phyloP scores from a whole-genome alignment of 2,113 vertebrate species.

The Lynx canadensis region DNA sequence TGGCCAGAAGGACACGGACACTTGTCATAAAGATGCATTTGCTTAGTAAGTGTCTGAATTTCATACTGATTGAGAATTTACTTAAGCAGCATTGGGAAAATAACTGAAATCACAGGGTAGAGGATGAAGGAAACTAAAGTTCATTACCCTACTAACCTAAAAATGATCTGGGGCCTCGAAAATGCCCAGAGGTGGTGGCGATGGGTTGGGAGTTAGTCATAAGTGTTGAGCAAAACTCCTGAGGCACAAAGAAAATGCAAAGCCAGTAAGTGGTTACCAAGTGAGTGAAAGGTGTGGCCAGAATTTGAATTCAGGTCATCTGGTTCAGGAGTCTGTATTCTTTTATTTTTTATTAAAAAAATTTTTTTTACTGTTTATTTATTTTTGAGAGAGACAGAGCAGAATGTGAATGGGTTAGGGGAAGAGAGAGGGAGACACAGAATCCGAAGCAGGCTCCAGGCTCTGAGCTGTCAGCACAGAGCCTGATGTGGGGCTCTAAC shows the following conservation, averaged over 20 bases:
- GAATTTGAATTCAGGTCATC: not conserved
- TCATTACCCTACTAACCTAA: not conserved
- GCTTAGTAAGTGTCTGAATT: not conserved
- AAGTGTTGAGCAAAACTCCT: not conserved
- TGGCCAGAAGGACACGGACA: not conserved
- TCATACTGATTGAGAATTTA: not conserved
- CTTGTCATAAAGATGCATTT: not conserved
- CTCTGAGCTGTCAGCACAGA: too few species aligned
- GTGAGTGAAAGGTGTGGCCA: not conserved
- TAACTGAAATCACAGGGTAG: not conserved
- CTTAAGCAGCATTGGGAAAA: not conserved
- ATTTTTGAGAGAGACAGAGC: too few species aligned
- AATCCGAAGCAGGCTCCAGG: too few species aligned
- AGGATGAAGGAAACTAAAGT: not conserved
- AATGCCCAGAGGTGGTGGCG: not conserved
- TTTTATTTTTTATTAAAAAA: not conserved
- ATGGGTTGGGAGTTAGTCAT: not conserved
- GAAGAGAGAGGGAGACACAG: too few species aligned
- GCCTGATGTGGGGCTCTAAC: too few species aligned
- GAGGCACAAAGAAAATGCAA: not conserved
- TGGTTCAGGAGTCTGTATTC: not conserved
- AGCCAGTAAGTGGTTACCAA: not conserved
- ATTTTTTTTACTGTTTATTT: too few species aligned
- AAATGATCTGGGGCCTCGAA: not conserved
- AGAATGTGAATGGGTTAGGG: too few species aligned